phyloP scores from a whole-genome alignment of 1,140 invertebrate genomes.

The Sitodiplosis mosellana region DNA sequence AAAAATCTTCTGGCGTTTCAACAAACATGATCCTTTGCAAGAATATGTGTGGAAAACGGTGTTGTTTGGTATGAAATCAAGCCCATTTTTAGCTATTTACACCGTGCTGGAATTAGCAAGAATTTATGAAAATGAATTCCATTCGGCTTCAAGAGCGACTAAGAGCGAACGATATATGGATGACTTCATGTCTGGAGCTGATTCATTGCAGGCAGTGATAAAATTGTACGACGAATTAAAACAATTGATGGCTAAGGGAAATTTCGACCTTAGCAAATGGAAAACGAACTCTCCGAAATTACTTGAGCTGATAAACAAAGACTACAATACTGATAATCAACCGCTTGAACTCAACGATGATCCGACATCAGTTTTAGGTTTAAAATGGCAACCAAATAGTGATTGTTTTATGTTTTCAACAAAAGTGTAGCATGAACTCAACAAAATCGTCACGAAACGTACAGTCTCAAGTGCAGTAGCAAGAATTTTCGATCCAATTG shows the following conservation, averaged over 20 bases:
- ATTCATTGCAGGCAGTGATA: conserved; percentile 10
- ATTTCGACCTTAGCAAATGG: conserved; percentile 8
- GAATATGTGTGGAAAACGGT: conserved; percentile 6
- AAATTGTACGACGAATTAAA: neutral
- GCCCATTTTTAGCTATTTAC: conserved; percentile 16
- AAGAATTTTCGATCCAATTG: conserved; percentile 12
- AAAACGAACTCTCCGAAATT: conserved; percentile 10
- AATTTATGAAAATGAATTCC: conserved; percentile 12
- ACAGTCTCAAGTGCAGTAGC: neutral
- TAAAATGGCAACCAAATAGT: neutral
- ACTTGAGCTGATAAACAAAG: conserved; percentile 5
- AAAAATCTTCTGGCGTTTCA: conserved; percentile 6
- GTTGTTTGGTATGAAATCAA: conserved; percentile 15
- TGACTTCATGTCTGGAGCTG: conserved; percentile 13
- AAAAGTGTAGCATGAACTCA: neutral
- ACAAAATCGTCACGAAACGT: neutral
- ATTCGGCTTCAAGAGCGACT: conserved; percentile 4
- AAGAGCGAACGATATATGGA: conserved; percentile 11
- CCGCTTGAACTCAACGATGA: neutral
- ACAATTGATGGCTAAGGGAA: neutral
- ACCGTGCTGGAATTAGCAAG: conserved; percentile 17
- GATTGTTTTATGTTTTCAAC: neutral
- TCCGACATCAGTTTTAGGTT: neutral
- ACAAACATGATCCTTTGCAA: neutral
- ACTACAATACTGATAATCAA: neutral